Base-by-base conservation (phyloP, 2,888 invertebrate species). In the Orchesellides sinensis region DNA sequence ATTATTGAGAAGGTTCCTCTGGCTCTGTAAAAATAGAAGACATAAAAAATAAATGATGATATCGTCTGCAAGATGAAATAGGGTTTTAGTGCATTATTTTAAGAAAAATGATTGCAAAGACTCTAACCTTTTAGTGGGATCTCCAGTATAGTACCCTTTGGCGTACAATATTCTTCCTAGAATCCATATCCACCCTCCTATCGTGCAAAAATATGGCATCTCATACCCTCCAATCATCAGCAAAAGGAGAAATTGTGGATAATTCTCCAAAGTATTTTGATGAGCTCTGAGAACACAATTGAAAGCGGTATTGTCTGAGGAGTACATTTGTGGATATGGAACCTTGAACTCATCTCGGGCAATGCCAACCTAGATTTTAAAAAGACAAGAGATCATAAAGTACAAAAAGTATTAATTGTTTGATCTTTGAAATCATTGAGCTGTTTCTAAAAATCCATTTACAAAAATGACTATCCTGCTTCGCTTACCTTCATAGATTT, bases 221-320 rank as follows among this genome's bases (percentile, higher is more conserved):
- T 90, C 89, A 19, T 91, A 88, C 2, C 91, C 91, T 45, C 90
- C 91, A 75, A 90, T 84, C 29, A 91, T 84, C 78, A 91, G 88
- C 54, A 90, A 85, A 5, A 89, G 88, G 40, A 91, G 87, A 83
- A 91, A 91, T 78, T 89, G 89, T 2, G 90, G 89, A 69, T 89
- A 89, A 59, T 87, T 87, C 80, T 89, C 90, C 81, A 90, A 77
- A 90, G 91, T 91, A 87, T 91, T 91, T 85, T 91, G 91, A 85
- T 91, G 91, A 52, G 91, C 91, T 87, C 87, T 74, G 84, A 91
- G 91, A 32, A 91, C 89, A 86, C 91, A 91, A 89, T 91, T 91
- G 88, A 91, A 91, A 17, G 89, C 87, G 21, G 89, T 89, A 74
- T 89, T 89, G 35, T 89, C 89, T 17, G 89, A 89, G 83, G 90